A percentile compares a stretch with the other conserved stretches of the same genome.
phyloP scores from a whole-genome alignment of 2,797 vertebrate species.

The Cheracebus regulus region DNA sequence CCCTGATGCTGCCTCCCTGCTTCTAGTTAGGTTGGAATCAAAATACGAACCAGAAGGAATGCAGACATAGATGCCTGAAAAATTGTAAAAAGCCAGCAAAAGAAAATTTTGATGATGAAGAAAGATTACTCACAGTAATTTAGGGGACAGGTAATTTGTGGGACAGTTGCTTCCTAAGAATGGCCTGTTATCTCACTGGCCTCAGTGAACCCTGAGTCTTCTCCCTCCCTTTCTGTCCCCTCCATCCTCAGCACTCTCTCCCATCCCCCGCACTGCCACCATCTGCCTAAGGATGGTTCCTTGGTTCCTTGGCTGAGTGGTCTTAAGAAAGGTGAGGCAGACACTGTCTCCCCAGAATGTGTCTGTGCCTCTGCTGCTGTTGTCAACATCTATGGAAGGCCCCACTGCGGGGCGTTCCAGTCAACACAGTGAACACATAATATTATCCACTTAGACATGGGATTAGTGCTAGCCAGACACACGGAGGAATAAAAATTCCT shows the following conservation, averaged over 20 bases:
- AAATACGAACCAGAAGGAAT: neutral
- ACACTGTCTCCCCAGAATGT: neutral
- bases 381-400: neutral
- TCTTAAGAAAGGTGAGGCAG: neutral
- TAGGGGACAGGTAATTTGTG: neutral
- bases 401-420: neutral
- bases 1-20: neutral
- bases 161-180: neutral
- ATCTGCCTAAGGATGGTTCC: neutral
- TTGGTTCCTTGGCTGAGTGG: neutral
- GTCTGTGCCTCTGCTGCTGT: neutral
- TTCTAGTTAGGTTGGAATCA: neutral
- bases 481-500: slow-evolving; percentile 28
- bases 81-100: neutral
- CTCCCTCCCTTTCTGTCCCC: neutral
- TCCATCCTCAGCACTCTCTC: neutral
- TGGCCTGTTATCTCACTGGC: no score
- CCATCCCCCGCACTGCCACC: no score
- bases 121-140: neutral
- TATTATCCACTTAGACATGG: slow-evolving; percentile 28
- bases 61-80: neutral
- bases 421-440: neutral
- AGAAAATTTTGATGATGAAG: neutral
- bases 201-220: accelerated
- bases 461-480: slow-evolving; percentile 56